A percentile compares a stretch with the other conserved stretches of the same genome.
These are phyloP conservation scores for Cariama cristata DNA, from an alignment of 2,113 vertebrate species.

Conservation along the genomic window DNA sequence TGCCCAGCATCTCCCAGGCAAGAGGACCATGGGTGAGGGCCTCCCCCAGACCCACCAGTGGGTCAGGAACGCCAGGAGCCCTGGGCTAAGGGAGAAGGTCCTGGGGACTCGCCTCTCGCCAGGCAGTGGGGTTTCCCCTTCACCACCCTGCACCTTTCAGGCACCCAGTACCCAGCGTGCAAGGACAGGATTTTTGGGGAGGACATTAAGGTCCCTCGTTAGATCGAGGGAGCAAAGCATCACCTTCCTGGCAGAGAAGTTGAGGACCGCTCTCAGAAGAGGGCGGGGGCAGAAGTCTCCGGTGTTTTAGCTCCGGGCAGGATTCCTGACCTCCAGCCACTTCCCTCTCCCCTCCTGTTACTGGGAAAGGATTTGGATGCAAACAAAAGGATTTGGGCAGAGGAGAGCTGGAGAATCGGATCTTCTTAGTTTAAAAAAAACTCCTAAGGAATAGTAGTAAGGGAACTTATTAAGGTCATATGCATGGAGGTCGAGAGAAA, in stretches of 20 bases:
- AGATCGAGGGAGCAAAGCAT: not conserved
- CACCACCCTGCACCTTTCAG: not conserved
- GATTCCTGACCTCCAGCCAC: not conserved
- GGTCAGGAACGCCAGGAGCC: not conserved
- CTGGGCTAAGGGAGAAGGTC: not conserved
- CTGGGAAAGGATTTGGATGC: not conserved
- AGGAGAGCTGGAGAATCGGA: not conserved
- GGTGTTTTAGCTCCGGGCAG: not conserved
- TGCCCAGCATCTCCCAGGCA: not conserved
- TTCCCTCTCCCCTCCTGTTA: not conserved
- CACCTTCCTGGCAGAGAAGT: not conserved
- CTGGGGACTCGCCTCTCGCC: no score
- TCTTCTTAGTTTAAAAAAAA: not conserved
- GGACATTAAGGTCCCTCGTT: not conserved
- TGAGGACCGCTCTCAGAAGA: rapidly evolving
- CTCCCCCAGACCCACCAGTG: not conserved
- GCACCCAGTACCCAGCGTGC: rapidly evolving
- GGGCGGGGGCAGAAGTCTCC: not conserved
- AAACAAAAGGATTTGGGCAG: not conserved
- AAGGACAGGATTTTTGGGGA: rapidly evolving
- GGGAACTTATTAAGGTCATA: not conserved
- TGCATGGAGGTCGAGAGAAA: not conserved
- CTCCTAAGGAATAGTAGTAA: not conserved
- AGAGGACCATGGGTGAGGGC: not conserved
- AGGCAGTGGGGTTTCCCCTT: not conserved